Percentiles rank a stretch among this genome's conserved stretches.
These are phyloP conservation scores for Okamejei kenojei DNA, from an alignment of 2,797 vertebrate species.

Conservation along the genomic window DNA sequence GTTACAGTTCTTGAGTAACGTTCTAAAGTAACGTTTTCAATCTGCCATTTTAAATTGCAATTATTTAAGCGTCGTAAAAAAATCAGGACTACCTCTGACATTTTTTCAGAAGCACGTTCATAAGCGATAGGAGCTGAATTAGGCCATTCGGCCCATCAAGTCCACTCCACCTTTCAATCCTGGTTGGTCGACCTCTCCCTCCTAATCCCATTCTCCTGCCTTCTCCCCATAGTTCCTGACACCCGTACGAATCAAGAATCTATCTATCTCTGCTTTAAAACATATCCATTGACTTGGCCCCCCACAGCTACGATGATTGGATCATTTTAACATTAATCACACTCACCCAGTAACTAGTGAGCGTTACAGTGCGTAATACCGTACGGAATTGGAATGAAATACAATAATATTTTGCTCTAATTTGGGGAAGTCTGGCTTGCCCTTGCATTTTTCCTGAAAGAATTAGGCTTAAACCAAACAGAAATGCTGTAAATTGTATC, in stretches of 20 bases:
- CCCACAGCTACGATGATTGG: neutral
- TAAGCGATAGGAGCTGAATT: too few species aligned
- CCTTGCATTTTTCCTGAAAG: conserved; percentile 12
- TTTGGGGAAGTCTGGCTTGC: neutral
- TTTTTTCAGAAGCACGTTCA: neutral
- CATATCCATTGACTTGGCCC: too few species aligned
- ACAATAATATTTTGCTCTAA: neutral
- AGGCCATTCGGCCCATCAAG: too few species aligned
- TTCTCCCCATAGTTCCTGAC: too few species aligned
- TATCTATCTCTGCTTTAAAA: too few species aligned
- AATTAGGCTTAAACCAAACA: conserved; percentile 24
- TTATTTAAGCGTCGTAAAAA: neutral
- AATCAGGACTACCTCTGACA: neutral
- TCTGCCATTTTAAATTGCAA: neutral
- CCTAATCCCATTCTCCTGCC: too few species aligned
- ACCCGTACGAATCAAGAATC: too few species aligned
- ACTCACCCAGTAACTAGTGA: neutral
- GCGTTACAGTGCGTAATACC: neutral
- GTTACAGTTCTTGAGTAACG: too few species aligned
- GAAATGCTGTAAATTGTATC: conserved; percentile 32
- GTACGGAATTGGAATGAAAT: neutral
- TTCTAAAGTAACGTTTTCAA: neutral
- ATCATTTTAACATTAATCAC: neutral
- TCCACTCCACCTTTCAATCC: too few species aligned
- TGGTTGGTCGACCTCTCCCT: too few species aligned